Conservation (phyloP, 2,888 invertebrate genomes). For the Myopa testacea region DNA sequence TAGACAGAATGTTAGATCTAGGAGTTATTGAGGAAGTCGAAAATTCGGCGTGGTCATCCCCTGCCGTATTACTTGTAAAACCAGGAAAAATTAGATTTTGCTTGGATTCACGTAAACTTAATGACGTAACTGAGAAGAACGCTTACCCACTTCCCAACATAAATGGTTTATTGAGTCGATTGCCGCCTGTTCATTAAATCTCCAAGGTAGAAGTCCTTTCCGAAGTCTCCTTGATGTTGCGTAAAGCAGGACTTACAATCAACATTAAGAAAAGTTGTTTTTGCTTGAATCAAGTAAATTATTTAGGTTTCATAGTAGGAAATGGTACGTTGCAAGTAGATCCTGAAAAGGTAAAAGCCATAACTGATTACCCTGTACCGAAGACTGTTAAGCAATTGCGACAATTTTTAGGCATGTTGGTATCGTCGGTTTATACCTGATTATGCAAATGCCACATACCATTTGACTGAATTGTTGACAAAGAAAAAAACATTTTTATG, state of each 20-base stretch:
- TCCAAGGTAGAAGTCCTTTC: background rate
- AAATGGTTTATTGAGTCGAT: too few species aligned
- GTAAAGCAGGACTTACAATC: constrained; percentile 15
- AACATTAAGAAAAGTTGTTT: background rate
- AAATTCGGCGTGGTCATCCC: too few species aligned
- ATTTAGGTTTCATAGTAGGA: constrained; percentile 22
- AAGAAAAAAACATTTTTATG: constrained; percentile 17
- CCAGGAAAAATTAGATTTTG: too few species aligned
- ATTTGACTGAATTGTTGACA: constrained; percentile 14
- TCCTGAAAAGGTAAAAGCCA: constrained; percentile 32
- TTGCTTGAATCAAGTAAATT: constrained; percentile 9
- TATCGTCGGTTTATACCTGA: constrained; percentile 32
- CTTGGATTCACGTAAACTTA: background rate
- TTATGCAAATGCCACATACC: constrained; percentile 6
- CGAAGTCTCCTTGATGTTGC: constrained; percentile 6
- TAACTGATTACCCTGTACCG: constrained; percentile 20
- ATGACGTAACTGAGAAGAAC: constrained; percentile 45
- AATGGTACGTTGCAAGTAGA: constrained; percentile 20
- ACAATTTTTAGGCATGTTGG: constrained; percentile 34
- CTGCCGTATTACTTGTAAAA: too few species aligned
- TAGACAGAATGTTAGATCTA: constrained; percentile 54
- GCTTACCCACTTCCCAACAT: too few species aligned
- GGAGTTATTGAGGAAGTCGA: too few species aligned
- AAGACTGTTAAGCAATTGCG: constrained; percentile 26
- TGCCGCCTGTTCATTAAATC: constrained; percentile 28